Evolutionary conservation across 2,888 invertebrate genomes (phyloP).

Genomic region (Rhorus exstirpatorius): DNA sequence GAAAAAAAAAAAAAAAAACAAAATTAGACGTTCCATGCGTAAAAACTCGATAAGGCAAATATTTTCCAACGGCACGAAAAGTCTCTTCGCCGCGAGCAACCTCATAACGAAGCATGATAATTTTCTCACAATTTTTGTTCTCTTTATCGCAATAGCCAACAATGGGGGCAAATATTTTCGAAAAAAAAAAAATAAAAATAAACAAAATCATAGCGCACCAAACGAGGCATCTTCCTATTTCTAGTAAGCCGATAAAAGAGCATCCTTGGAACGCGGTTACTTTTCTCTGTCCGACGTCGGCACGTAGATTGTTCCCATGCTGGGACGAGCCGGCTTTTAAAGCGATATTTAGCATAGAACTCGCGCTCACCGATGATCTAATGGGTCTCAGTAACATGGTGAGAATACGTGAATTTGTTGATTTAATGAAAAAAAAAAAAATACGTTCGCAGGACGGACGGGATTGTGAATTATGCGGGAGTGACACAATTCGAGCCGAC

Average conservation of each 20-base stretch:
- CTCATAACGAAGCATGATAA: too few relatives aligned
- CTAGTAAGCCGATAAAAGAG: conserved; percentile 58
- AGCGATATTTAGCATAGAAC: conserved; percentile 86
- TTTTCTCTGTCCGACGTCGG: conserved; percentile 85
- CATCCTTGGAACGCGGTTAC: conserved; percentile 85
- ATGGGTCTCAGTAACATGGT: conserved; percentile 88
- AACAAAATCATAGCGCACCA: neutral
- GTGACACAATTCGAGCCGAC: conserved; percentile 97
- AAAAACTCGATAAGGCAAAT: too few relatives aligned
- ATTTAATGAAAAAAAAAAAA: conserved; percentile 44
- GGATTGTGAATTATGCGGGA: conserved; percentile 93
- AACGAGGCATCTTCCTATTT: conserved; percentile 21
- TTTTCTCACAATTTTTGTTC: too few relatives aligned
- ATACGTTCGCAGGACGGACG: conserved; percentile 87
- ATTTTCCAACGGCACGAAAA: too few relatives aligned
- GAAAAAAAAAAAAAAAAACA: too few relatives aligned
- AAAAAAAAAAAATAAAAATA: neutral
- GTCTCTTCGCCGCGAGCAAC: too few relatives aligned
- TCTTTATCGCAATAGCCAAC: too few relatives aligned
- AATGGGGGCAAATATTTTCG: too few relatives aligned
- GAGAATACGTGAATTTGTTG: conserved; percentile 63
- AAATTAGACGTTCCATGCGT: too few relatives aligned
- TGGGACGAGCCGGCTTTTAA: conserved; percentile 88
- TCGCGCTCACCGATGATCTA: conserved; percentile 80
- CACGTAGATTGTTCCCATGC: conserved; percentile 87